These are phyloP conservation scores for Cavia aperea DNA, from an alignment of 2,113 vertebrate genomes.

Conservation along the genomic window DNA sequence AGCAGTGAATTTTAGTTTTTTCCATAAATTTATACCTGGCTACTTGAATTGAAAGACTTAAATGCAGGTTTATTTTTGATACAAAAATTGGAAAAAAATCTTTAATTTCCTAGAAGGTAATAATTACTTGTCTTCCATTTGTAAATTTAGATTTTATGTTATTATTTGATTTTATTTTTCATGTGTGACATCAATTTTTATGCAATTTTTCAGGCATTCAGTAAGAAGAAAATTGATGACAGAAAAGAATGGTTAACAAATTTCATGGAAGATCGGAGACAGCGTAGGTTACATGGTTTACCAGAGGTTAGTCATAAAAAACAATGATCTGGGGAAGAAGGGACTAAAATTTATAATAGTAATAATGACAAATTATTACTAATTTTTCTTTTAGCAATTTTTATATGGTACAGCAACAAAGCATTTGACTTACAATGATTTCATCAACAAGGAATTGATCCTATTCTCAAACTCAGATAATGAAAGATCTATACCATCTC, in stretches of 20 bases:
- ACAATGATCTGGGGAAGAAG: conserved; percentile 34
- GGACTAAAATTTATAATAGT: conserved; percentile 32
- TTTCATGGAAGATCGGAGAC: conserved; percentile 97
- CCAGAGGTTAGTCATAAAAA: conserved; percentile 85
- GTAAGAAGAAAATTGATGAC: conserved; percentile 99
- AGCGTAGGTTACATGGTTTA: conserved; percentile 93
- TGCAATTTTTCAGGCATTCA: conserved; percentile 89
- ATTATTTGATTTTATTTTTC: conserved; percentile 41
- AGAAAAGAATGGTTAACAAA: conserved; percentile 99
- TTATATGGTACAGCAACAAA: conserved; percentile 92
- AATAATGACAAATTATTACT: conserved; percentile 54
- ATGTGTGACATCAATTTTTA: conserved; percentile 20
- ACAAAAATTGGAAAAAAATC: background rate
- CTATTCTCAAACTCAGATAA: conserved; percentile 99
- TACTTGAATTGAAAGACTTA: conserved; percentile 19
- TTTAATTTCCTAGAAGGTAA: conserved; percentile 35
- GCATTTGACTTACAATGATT: conserved; percentile 98
- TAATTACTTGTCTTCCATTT: conserved; percentile 32
- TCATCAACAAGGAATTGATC: conserved; percentile 99
- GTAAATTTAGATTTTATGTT: conserved; percentile 54
- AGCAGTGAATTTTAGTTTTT: conserved; percentile 14
- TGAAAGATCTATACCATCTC: conserved; percentile 95
- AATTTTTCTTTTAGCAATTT: conserved; percentile 88
- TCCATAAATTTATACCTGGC: background rate
- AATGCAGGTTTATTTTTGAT: conserved; percentile 36